Evolutionary conservation across 2,113 vertebrate species (phyloP).

Genomic region (Coryphaenoides rupestris): DNA sequence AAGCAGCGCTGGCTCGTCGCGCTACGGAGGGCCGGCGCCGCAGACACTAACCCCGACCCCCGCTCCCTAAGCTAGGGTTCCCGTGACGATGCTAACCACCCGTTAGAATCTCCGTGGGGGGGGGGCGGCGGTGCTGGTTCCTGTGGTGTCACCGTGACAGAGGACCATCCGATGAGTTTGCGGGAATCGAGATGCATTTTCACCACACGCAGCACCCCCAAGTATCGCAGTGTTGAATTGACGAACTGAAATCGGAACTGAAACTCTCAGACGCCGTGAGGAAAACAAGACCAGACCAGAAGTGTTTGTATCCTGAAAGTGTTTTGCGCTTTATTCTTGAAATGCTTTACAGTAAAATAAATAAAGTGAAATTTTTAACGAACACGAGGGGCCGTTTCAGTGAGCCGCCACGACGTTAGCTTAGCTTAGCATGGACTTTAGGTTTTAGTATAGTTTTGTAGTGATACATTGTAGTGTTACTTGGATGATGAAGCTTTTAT

Average conservation of each 20-base stretch:
- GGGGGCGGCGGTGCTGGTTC: too few species aligned
- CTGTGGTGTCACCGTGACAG: too few species aligned
- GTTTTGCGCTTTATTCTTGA: slow-evolving; percentile 56
- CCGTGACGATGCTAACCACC: too few species aligned
- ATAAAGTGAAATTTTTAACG: slow-evolving; percentile 62
- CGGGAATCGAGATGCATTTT: too few species aligned
- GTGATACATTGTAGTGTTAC: background rate
- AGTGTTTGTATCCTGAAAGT: slow-evolving; percentile 16
- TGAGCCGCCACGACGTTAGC: background rate
- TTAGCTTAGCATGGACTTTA: slow-evolving; percentile 10
- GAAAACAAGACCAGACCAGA: background rate
- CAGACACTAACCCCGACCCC: too few species aligned
- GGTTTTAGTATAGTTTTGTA: slow-evolving; percentile 2
- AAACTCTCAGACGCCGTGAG: background rate
- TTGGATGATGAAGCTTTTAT: background rate
- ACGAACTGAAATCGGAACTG: background rate
- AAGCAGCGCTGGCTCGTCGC: slow-evolving; percentile 93
- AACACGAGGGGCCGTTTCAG: background rate
- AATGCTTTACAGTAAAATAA: slow-evolving; percentile 65
- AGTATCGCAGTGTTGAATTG: too few species aligned
- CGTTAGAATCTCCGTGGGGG: too few species aligned
- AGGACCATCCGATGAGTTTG: background rate
- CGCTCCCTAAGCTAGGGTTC: background rate
- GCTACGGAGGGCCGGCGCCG: slow-evolving; percentile 78
- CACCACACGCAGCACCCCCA: too few species aligned